These are phyloP conservation scores for Zonotrichia albicollis DNA, from an alignment of 2,797 vertebrate species.

Conservation along the genomic window DNA sequence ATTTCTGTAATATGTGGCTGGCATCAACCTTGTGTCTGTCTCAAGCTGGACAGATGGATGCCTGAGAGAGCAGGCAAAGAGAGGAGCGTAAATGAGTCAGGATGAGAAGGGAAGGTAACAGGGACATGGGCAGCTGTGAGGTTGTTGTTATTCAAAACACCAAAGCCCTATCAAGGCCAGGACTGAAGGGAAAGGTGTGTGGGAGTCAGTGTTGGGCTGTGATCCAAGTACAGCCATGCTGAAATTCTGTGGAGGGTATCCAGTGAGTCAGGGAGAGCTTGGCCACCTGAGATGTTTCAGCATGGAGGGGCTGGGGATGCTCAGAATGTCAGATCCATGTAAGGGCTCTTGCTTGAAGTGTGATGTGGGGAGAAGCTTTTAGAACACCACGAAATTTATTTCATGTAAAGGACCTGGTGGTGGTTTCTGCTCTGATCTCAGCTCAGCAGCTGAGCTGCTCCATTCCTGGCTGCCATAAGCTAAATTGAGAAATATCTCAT, in stretches of 20 bases:
- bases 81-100: accelerated
- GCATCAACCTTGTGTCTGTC: neutral
- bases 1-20: neutral
- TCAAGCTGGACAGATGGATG: neutral
- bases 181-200: accelerated
- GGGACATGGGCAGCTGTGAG: accelerated
- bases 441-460: neutral
- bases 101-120: neutral
- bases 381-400: neutral
- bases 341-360: neutral
- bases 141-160: neutral
- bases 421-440: neutral
- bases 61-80: neutral
- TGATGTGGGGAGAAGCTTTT: neutral
- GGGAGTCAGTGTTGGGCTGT: neutral
- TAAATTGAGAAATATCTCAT: neutral
- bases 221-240: neutral
- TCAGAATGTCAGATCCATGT: neutral
- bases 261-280: neutral
- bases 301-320: neutral
- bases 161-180: neutral
- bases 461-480: neutral
- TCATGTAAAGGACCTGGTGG: neutral
- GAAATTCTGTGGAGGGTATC: neutral
- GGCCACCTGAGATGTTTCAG: neutral